Conservation (phyloP, 2,888 invertebrate genomes). For the Aporophyla nigra region DNA sequence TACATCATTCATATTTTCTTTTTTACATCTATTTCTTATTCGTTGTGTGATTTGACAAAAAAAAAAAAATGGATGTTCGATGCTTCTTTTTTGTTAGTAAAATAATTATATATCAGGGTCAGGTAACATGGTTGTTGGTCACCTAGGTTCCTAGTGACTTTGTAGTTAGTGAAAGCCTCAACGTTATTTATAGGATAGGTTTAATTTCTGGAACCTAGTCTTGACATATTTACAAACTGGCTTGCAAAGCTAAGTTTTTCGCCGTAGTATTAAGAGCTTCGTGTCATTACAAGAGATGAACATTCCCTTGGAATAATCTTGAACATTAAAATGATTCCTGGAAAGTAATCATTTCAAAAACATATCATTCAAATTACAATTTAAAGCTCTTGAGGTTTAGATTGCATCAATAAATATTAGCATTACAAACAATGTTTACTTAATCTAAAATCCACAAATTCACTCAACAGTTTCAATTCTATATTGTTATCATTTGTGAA, state of each 20-base stretch:
- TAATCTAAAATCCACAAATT: conserved; percentile 41
- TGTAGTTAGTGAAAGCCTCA: background rate
- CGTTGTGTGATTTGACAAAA: background rate
- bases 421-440: conserved; percentile 38
- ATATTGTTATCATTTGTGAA: conserved; percentile 51
- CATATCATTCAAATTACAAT: conserved; percentile 5
- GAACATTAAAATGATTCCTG: conserved; percentile 24
- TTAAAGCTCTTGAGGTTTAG: conserved; percentile 7
- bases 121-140: no score
- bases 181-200: background rate
- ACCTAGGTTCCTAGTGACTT: background rate
- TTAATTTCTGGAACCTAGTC: background rate
- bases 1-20: no score
- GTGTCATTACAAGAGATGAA: conserved; percentile 1
- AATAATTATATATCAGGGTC: no score
- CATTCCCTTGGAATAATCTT: conserved; percentile 6
- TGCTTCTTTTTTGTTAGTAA: background rate
- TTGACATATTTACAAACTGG: no score
- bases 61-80: no score
- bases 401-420: conserved; percentile 46
- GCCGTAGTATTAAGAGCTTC: no score
- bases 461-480: conserved; percentile 44
- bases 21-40: no score
- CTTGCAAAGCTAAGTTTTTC: background rate
- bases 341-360: conserved; percentile 27